A percentile compares a stretch with the other conserved stretches of the same genome.
phyloP scores from a whole-genome alignment of 2,888 invertebrate genomes.

The Linnaemya tessellans region DNA sequence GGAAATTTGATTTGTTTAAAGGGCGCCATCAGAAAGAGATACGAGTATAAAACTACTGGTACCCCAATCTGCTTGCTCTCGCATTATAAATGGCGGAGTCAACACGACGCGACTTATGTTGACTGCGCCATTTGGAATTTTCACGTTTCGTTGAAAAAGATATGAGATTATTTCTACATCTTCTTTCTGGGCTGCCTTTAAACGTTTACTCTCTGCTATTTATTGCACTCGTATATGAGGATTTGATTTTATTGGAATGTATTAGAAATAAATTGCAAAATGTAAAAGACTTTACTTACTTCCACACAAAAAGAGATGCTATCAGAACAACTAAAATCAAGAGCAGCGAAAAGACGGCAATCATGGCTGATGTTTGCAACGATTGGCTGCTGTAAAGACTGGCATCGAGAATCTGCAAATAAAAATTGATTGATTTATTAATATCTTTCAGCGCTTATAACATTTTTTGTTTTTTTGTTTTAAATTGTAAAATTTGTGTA shows the following conservation, averaged over 20 bases:
- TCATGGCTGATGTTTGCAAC: constrained; percentile 92
- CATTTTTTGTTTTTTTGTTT: neutral
- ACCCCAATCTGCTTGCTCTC: too few relatives aligned
- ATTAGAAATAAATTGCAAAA: neutral
- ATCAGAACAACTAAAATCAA: constrained; percentile 90
- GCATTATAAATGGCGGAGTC: too few relatives aligned
- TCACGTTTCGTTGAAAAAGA: too few relatives aligned
- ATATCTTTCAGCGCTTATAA: neutral
- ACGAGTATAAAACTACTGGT: too few relatives aligned
- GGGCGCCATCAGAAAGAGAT: too few relatives aligned
- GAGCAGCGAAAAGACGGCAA: constrained; percentile 91
- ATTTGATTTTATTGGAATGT: neutral
- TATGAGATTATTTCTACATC: too few relatives aligned
- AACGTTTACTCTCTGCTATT: too few relatives aligned
- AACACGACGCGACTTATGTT: too few relatives aligned
- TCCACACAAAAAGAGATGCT: constrained; percentile 93
- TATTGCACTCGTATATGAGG: too few relatives aligned
- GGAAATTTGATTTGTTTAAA: too few relatives aligned
- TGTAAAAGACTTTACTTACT: constrained; percentile 87
- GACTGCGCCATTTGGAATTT: too few relatives aligned
- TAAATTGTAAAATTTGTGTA: neutral
- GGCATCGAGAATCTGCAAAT: constrained; percentile 91
- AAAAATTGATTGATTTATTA: constrained; percentile 5
- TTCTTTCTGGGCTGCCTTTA: too few relatives aligned
- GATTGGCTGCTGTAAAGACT: constrained; percentile 94